phyloP scores from a whole-genome alignment of 2,113 vertebrate species.

The Echinops telfairi region DNA sequence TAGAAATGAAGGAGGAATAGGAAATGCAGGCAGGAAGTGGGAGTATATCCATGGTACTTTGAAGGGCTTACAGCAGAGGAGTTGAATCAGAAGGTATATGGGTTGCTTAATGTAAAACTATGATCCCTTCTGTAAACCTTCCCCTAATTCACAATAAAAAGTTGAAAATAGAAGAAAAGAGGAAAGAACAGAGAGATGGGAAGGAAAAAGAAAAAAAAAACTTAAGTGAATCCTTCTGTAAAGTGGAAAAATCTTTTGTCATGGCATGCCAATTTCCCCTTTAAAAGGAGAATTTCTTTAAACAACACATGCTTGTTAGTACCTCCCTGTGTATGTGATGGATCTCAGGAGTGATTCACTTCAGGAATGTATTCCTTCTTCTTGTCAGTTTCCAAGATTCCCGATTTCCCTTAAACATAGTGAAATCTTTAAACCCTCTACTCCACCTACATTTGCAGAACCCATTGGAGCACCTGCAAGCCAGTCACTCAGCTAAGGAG shows the following conservation, averaged over 20 bases:
- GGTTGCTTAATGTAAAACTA: too few relatives aligned
- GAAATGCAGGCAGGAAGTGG: too few relatives aligned
- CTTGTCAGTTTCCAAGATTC: background rate
- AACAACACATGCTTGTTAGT: too few relatives aligned
- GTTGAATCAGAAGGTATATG: too few relatives aligned
- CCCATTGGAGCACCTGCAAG: rapidly evolving
- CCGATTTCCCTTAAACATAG: background rate
- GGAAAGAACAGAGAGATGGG: background rate
- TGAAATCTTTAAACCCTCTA: background rate
- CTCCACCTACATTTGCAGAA: background rate
- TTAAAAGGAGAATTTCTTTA: background rate
- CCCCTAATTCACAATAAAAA: too few relatives aligned
- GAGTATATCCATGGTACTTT: too few relatives aligned
- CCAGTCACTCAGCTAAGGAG: background rate
- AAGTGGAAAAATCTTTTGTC: background rate
- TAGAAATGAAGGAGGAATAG: background rate
- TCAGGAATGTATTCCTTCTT: background rate
- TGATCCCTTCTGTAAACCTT: too few relatives aligned
- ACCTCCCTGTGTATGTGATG: background rate
- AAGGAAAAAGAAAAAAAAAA: background rate
- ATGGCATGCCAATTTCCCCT: background rate
- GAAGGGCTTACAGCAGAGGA: too few relatives aligned
- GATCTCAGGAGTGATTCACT: background rate
- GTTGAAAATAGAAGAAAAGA: background rate
- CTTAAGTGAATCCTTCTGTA: background rate